Evolutionary conservation across 92 coral and sea anemone species (phyloP), one percentile per base, ranked within the genome.

Genomic region (Palythoa grandiflora): DNA sequence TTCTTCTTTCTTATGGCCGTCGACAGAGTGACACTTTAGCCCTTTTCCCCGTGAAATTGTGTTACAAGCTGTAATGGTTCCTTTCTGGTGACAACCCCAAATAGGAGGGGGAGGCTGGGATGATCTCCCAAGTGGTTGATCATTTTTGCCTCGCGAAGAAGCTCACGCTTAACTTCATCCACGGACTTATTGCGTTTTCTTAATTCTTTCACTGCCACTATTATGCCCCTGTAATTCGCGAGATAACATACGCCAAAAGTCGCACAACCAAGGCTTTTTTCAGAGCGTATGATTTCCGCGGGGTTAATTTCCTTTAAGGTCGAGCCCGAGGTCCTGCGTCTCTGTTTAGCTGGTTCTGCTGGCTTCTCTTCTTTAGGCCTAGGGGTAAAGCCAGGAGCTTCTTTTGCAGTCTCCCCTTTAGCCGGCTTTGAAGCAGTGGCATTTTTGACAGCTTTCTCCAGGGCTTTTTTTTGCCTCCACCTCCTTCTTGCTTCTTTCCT

Each of bases 391-490:
- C 17, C 63, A 57, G 63, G 63, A 57, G 63, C 63, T 57, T 57
- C 63, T 57, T 57, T 57, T 57, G 63, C 63, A 57, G 9, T 57
- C 15, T 57, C 63, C 63, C 1, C 63, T 57, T 12, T 57, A 11
- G 15, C 19, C 15, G 63, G 63, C 63, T 40, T 68, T 11, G 36
- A 68, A 83, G 36, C 78, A 40, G 77, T 21, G 63, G 87, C 68
- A 3, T 63, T 81, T 63, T 60, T 83, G 17, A 83, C 36, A 5
- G 87, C 57, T 83, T 83, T 83, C 38, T 83, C 78, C 63, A 47
- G 7, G 60, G 87, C 78, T 77, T 83, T 83, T 44, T 83, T 83
- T 65, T 83, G 68, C 77, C 87, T 83, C 87, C 87, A 83, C 78
- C 87, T 83, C 60, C 59, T 83, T 16, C 36, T 83, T 37, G 78